Evolutionary conservation across 2,113 vertebrate genomes (phyloP), one percentile per base, ranked within the genome.

Genomic region (Gymnocephalus cernua): DNA sequence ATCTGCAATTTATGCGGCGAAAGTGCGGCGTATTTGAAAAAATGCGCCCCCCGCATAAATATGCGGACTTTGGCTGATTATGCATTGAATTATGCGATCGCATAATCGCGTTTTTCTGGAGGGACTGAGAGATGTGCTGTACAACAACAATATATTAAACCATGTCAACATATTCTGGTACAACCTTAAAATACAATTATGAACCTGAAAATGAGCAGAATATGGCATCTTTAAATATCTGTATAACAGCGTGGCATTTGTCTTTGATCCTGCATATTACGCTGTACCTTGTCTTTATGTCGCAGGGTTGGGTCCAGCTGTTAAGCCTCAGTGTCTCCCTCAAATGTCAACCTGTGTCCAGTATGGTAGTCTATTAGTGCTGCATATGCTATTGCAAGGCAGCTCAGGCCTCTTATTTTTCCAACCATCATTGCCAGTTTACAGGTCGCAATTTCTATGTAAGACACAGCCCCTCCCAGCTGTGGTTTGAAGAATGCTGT

Each of bases 401-500:
- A 51, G 7, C 45, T 68, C 69, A 67, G 70, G n/a, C 81, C 88
- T 90, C 56, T 65, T 44, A 41, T 41, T 74, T 90, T 89, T 79
- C 25, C 25, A 69, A 58, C 79, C 74, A 9, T 72, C 29, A 75
- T 67, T 68, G 51, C 69, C 53, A 50, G 44, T 84, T 82, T 72
- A 74, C 80, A 85, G 69, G 79, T 83, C 61, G 35, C 61, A 85
- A 56, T 86, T 73, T 83, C 53, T 77, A 29, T 21, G 35, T 15
- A 27, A 64, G 50, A 15, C 54, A 21, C 38, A n/a, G 21, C 68
- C 7, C 83, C 63, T 75, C 77, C 77, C 84, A 84, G 58, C 82
- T 88, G 80, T 82, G 82, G 86, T 85, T 73, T 77, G 50, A 71
- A 79, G 73, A 82, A 65, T 21, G 73, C 69, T 81, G 67, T 66